Base-by-base conservation (phyloP, 1,140 invertebrate species). In the Drosophila sp. region DNA sequence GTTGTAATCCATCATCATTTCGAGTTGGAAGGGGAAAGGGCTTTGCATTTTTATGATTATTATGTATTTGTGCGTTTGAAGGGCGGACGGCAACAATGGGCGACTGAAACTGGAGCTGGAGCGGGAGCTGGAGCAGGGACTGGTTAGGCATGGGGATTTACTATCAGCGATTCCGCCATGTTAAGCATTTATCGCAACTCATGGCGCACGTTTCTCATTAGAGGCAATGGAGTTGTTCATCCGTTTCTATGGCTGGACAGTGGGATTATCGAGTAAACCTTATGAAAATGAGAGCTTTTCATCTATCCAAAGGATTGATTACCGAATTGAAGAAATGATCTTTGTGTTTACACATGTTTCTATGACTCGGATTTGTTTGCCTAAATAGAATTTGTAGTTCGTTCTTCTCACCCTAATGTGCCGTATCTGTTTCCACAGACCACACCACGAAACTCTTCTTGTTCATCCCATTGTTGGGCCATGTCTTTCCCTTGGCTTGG, bases 1-100 rank as follows among this genome's bases (percentile, higher is more conserved):
- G 66, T 76, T 66, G 84, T 89, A 87, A 87, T 87, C 80, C 84
- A 87, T 87, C 84, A 87, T 87, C 79, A 81, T 82, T 86, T 72
- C 72, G 50, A 66, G 58, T 41, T 54, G 44, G 61, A 40, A 47
- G 44, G 57, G 44, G 66, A 60, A 57, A 81, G 71, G 75, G 67
- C 76, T 80, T 89, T 89, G 83, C 84, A 87, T 89, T 87, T 89
- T 87, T 87, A 86, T 86, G 68, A 87, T 83, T 87, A 87, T 87
- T 83, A 87, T 87, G 79, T 72, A 72, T 60, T 70, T 72, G 76
- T 62, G 76, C 44, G 66, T 60, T 66, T 50, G 68, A 25, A 38
- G 55, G 41, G 44, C 44, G 44, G 44, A 23, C 55, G 40, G 27
- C 66, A 70, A 75, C 67, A 72, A 67, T 71, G 72, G 72, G 40